Conservation (phyloP, 2,888 invertebrate genomes). For the Peribatodes rhomboidaria region DNA sequence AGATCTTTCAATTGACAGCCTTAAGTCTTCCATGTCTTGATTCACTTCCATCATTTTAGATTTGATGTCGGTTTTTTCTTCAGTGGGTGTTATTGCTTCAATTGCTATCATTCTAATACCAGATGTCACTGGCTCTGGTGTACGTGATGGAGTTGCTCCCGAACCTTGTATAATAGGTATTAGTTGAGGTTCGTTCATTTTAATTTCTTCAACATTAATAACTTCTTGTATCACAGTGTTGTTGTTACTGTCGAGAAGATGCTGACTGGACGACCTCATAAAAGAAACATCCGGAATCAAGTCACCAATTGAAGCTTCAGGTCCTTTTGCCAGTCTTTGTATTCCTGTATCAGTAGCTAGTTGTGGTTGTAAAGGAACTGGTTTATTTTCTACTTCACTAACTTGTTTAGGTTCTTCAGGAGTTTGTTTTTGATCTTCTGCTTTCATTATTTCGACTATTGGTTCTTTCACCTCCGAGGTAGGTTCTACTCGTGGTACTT, state of each 20-base stretch:
- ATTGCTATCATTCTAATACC: constrained; percentile 51
- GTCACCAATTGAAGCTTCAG: constrained; percentile 59
- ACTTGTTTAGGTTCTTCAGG: background rate
- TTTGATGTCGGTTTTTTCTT: constrained; percentile 75
- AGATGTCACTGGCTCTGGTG: constrained; percentile 51
- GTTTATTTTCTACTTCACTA: constrained; percentile 22
- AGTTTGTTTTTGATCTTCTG: constrained; percentile 25
- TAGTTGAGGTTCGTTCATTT: constrained; percentile 26
- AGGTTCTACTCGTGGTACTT: constrained; percentile 41
- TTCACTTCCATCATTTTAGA: constrained; percentile 81
- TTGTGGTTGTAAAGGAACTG: constrained; percentile 29
- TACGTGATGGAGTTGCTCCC: constrained; percentile 58
- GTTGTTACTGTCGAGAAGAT: constrained; percentile 66
- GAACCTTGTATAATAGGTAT: constrained; percentile 63
- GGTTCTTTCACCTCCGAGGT: constrained; percentile 2
- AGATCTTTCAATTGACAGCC: constrained; percentile 76
- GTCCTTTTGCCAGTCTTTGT: constrained; percentile 55
- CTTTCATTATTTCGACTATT: constrained; percentile 1
- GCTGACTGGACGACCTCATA: constrained; percentile 71
- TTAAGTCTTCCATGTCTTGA: constrained; percentile 78
- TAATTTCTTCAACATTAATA: constrained; percentile 51
- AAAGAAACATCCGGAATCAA: constrained; percentile 70
- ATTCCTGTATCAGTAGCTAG: constrained; percentile 54
- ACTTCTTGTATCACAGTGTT: constrained; percentile 74
- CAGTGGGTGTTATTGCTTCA: constrained; percentile 43